Base-by-base conservation (phyloP, 2,113 vertebrate species). In the Anarrhichthys ocellatus region DNA sequence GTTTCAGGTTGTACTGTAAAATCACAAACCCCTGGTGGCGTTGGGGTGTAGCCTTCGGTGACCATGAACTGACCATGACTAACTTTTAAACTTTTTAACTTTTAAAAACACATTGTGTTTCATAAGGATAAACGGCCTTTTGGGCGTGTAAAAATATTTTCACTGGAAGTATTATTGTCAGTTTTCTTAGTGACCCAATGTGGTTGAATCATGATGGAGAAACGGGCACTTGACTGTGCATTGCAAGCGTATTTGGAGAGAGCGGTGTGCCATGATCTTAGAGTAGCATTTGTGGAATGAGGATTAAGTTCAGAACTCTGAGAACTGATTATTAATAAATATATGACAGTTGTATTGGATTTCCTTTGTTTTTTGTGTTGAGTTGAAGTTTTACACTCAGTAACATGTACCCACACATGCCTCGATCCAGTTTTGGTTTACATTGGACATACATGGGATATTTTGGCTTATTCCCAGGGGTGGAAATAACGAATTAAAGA, bases 11-110 rank as follows among this genome's bases (percentile, higher is more conserved):
- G 27, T 36, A 20, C 14, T 14, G 10, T 20, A 65, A 54, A 15
- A 54, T 24, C 13, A 52, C 61, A 10, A 17, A 15, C 3, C 20
- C 22, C 20, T 18, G 48, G 0, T 70, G 48, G 29, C 48, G 13
- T 5, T 1, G 0, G 17, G 15, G 27, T 59, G 18, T 29, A 56
- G 10, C 48, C 48, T 18, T 2, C 72, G 5, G 42, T 74, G 59
- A 52, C 61, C 46, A 52, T 65, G 61, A 65, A 38, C 73, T 38
- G 34, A 52, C 61, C 46, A 52, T 65, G 27, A 27, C 27, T 27
- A 27, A 27, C 27, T 27, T 27, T 27, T 27, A 27, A 27, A 27
- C 27, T 27, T 27, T 27, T 27, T 14, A 29, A 27, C 4, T 24
- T 27, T 27, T 24, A 14, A 58, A 58, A 58, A 24, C 54, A 4